Evolutionary conservation across 2,797 vertebrate species (phyloP), one percentile per base, ranked within the genome.

Genomic region (Ctenopoma multispine): DNA sequence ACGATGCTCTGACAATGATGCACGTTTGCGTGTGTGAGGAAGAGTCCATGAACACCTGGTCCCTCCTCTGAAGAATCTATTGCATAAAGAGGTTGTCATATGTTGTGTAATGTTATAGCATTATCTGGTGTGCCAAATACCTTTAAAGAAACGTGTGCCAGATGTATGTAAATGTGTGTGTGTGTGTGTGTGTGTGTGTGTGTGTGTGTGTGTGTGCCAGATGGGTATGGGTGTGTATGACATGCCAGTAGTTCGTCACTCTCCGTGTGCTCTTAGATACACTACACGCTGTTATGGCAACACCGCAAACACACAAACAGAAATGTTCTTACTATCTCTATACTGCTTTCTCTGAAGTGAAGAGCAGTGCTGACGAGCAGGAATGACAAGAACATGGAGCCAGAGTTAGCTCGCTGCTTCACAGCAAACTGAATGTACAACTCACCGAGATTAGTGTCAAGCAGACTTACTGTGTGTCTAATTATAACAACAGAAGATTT

Each of bases 261-360:
- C 36, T 27, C 14, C 7, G 21, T 21, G 23, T 47, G 31, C 27
- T 69, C 48, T 50, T 14, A 48, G 48, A 63, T 38, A 34, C 53
- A 51, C 14, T 50, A 13, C 24, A 29, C 1, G 18, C 41, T 63
- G 73, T 53, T 82, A 81, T 81, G 67, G 79, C 62, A 77, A 89
- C 81, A 18, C 7, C 3, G 27, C 60, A 69, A 69, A 87, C 76
- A 87, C 60, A 47, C 34, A 83, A 78, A 86, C 77, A 87, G 50
- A 63, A 72, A 38, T 44, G 54, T 58, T 63, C 23, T 70, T 6
- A 23, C 9, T 54, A 44, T 56, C 46, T n/a, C n/a, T 34, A 34
- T 46, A 47, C 2, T 7, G 21, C n/a, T 56, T 55, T 69, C 20
- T 56, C 15, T 51, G 18, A 69, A 53, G 63, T 21, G 21, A 46